These are phyloP conservation scores for Tromatobia lineatoria DNA, from an alignment of 2,888 invertebrate species.

Conservation along the genomic window DNA sequence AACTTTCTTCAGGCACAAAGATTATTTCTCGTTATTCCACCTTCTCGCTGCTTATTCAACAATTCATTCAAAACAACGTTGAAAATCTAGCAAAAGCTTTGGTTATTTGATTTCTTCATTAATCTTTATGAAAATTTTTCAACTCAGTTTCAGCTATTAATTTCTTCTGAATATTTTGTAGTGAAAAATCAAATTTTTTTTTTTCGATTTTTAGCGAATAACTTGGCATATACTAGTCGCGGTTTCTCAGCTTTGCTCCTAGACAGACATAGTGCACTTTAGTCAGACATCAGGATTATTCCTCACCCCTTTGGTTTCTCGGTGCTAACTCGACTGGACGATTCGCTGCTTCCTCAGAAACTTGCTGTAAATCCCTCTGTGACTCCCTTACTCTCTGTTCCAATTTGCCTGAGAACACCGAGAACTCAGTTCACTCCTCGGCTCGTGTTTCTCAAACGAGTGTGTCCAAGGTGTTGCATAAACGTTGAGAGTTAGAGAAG, in stretches of 20 bases:
- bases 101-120: too few species aligned
- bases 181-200: too few species aligned
- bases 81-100: too few species aligned
- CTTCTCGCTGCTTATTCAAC: too few species aligned
- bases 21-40: too few species aligned
- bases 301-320: background rate
- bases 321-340: slow-evolving; percentile 10
- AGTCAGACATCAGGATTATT: slow-evolving; percentile 36
- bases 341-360: background rate
- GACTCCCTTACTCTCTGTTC: slow-evolving; percentile 13
- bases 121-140: too few species aligned
- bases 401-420: slow-evolving; percentile 25
- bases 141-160: too few species aligned
- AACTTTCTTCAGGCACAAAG: too few species aligned
- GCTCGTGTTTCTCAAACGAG: slow-evolving; percentile 19
- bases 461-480: background rate
- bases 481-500: background rate
- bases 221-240: background rate
- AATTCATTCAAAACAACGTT: too few species aligned
- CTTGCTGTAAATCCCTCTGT: background rate
- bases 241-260: background rate
- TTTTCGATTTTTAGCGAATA: too few species aligned
- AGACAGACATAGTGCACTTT: background rate
- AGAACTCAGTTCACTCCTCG: background rate
- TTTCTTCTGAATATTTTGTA: too few species aligned